Evolutionary conservation across 2,797 vertebrate genomes (phyloP).

Genomic region (Melanotaenia parkinsoni): DNA sequence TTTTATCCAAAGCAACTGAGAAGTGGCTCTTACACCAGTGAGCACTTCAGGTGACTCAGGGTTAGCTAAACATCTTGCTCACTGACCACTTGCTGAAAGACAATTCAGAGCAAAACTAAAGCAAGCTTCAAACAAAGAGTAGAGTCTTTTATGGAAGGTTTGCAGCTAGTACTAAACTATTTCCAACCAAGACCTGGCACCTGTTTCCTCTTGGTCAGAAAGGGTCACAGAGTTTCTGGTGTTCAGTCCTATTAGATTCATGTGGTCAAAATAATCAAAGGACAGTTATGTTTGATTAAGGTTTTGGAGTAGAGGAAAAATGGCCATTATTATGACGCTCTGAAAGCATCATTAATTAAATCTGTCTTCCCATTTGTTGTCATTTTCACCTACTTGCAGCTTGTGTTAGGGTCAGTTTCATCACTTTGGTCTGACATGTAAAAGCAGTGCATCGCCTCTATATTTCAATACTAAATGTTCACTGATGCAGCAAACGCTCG

Average conservation of each 20-base stretch:
- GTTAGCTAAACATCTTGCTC: not conserved
- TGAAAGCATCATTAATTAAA: not conserved
- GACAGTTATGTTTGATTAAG: not conserved
- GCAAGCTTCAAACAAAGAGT: not conserved
- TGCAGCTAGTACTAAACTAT: not conserved
- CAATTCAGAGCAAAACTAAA: not conserved
- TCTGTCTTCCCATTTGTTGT: not conserved
- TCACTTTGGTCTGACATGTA: not conserved
- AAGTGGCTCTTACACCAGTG: slow-evolving; percentile 5
- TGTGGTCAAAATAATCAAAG: not conserved
- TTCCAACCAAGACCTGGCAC: not conserved
- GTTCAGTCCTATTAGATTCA: not conserved
- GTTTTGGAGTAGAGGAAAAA: not conserved
- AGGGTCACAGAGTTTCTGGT: not conserved
- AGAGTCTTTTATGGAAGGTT: not conserved
- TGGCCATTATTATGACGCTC: not conserved
- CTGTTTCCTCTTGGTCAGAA: not conserved
- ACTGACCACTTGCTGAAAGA: not conserved
- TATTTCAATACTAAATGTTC: not conserved
- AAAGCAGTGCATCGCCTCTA: not conserved
- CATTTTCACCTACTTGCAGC: not conserved
- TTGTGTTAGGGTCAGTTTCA: not conserved
- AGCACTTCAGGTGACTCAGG: not conserved
- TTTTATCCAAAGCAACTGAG: slow-evolving; percentile 1
- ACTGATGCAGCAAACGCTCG: not conserved